Conservation (phyloP, 1,140 invertebrate species). For the Hormaphis cornu region DNA sequence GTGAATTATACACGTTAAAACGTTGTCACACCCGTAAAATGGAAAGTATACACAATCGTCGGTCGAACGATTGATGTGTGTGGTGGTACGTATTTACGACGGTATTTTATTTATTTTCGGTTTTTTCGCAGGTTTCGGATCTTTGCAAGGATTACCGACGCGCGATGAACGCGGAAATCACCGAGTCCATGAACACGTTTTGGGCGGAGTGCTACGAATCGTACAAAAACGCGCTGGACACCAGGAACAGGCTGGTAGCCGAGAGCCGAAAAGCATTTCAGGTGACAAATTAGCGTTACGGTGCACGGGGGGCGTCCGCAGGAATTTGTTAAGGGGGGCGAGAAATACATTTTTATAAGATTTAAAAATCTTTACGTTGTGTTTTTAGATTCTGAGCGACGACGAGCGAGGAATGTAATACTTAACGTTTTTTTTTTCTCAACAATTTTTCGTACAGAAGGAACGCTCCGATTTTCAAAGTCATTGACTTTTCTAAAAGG, state of each 20-base stretch:
- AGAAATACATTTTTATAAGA: too few relatives aligned
- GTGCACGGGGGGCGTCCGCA: too few relatives aligned
- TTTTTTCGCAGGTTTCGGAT: slow-evolving; percentile 12
- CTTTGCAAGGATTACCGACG: slow-evolving; percentile 21
- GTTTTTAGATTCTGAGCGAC: too few relatives aligned
- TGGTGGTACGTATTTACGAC: neutral
- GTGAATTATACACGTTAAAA: slow-evolving; percentile 8
- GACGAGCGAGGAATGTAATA: too few relatives aligned
- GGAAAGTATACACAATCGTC: slow-evolving; percentile 3
- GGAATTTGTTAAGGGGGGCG: too few relatives aligned
- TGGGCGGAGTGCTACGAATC: slow-evolving; percentile 53
- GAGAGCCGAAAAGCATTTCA: slow-evolving; percentile 53
- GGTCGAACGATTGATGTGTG: slow-evolving; percentile 2
- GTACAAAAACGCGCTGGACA: slow-evolving; percentile 50
- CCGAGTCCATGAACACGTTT: slow-evolving; percentile 49
- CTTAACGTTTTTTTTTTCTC: too few relatives aligned
- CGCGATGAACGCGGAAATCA: slow-evolving; percentile 44
- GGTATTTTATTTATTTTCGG: neutral
- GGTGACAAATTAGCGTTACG: slow-evolving; percentile 42
- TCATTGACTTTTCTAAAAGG: too few relatives aligned
- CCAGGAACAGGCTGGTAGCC: slow-evolving; percentile 48
- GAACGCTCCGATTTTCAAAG: too few relatives aligned
- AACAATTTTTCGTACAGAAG: too few relatives aligned
- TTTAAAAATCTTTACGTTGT: too few relatives aligned
- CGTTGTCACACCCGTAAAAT: slow-evolving; percentile 16